Conservation (phyloP, 2,797 vertebrate genomes). For the Megalops cyprinoides region DNA sequence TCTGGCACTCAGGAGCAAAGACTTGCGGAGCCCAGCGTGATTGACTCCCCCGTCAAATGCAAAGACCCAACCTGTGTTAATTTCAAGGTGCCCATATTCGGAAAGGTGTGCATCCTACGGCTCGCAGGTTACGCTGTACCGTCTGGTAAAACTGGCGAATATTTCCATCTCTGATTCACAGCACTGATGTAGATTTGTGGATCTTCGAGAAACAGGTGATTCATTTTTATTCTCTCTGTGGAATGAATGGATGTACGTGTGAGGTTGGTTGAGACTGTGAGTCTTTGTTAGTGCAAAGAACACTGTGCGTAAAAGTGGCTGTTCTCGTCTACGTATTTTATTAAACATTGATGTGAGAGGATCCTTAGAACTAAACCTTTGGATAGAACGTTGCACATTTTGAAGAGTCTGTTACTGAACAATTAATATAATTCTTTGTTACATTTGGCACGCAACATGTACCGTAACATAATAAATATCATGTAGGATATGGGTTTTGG, state of each 20-base stretch:
- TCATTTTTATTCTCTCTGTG: slow-evolving; percentile 43
- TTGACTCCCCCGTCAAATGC: slow-evolving; percentile 29
- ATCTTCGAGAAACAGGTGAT: slow-evolving; percentile 69
- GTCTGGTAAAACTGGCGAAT: background rate
- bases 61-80: slow-evolving; percentile 31
- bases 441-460: background rate
- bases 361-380: background rate
- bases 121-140: slow-evolving; percentile 5
- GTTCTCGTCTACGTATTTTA: background rate
- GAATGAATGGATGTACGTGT: slow-evolving; percentile 18
- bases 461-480: background rate
- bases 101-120: slow-evolving; percentile 11
- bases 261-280: background rate
- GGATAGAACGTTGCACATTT: background rate
- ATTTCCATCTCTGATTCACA: slow-evolving; percentile 1
- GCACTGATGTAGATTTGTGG: slow-evolving; percentile 52
- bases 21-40: slow-evolving; percentile 27
- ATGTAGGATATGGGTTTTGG: background rate
- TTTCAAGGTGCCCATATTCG: slow-evolving; percentile 13
- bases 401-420: background rate
- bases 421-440: background rate
- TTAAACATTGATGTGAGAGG: background rate
- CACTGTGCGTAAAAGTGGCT: slow-evolving; percentile 21
- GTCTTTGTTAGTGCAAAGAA: background rate
- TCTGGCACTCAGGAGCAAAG: background rate